Percentiles rank a stretch among this genome's conserved stretches.
Conservation (phyloP, 2,797 vertebrate species). For the Protonibea diacanthus region DNA sequence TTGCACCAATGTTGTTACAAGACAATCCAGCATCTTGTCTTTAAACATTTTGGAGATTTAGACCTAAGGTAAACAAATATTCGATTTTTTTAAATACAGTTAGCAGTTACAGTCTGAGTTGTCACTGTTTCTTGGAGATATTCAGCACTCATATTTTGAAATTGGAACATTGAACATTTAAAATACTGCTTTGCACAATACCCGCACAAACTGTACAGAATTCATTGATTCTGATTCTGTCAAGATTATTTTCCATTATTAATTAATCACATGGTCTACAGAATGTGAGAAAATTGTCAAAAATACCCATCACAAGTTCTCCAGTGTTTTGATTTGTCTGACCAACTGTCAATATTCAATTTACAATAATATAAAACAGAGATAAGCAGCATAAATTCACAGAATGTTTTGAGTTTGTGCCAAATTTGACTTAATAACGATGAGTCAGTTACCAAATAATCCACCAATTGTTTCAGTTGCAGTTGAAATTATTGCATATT, state of each 20-base stretch:
- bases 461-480: background rate
- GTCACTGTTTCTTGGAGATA: background rate
- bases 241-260: background rate
- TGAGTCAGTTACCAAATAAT: background rate
- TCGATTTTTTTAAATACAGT: background rate
- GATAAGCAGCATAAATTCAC: background rate
- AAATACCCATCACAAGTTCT: background rate
- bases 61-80: background rate
- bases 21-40: constrained; percentile 30
- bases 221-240: too few relatives aligned
- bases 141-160: background rate
- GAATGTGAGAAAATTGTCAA: background rate
- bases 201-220: too few relatives aligned
- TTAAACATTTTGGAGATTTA: constrained; percentile 31
- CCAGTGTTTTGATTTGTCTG: background rate
- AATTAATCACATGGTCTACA: background rate
- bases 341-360: background rate
- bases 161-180: too few relatives aligned
- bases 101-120: background rate
- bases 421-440: background rate
- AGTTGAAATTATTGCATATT: background rate
- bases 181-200: too few relatives aligned
- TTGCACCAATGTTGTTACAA: constrained; percentile 43
- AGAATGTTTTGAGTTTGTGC: background rate
- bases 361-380: background rate